Evolutionary conservation across 2,113 vertebrate genomes (phyloP), one percentile per base, ranked within the genome.

Genomic region (Mugil cephalus): DNA sequence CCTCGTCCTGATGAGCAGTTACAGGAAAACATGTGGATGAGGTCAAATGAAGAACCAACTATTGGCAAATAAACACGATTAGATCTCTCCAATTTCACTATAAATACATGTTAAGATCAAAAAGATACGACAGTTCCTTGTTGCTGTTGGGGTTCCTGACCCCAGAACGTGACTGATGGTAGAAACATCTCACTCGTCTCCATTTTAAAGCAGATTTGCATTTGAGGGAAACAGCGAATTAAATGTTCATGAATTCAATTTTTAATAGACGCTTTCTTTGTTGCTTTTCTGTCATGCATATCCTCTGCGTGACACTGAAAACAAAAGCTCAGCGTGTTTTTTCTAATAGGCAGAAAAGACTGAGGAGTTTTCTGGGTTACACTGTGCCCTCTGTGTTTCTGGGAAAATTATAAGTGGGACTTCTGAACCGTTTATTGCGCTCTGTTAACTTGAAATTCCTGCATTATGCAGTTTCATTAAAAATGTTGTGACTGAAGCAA

Each of bases 401-500:
- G 56, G 52, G 45, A 58, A 60, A 75, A 79, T 17, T 42, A 15
- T 75, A 70, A 58, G 62, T 35, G 47, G 45, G 18, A 54, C 67
- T 70, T 68, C 47, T 61, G 47, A 77, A 69, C 18, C 59, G 47
- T 19, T 42, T 8, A 48, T 67, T 76, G 64, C 48, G 51, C 64
- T 80, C 73, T 71, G 60, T 63, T 76, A 77, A 76, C 14, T 52
- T 24, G 52, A 72, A 61, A 69, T 46, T 17, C 34, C 39, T 75
- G 69, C 60, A 79, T 85, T 84, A 77, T 84, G 74, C 80, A 24
- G 35, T 84, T 84, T 87, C 69, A 84, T 84, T 79, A 71, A 62
- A 80, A 58, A 21, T 19, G 40, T 13, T 73, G 61, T 4, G 34
- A 74, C 56, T 9, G 12, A 69, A 14, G 45, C 36, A 30, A 38